Evolutionary conservation across 2,113 vertebrate genomes (phyloP).

Genomic region (Mellivora capensis): DNA sequence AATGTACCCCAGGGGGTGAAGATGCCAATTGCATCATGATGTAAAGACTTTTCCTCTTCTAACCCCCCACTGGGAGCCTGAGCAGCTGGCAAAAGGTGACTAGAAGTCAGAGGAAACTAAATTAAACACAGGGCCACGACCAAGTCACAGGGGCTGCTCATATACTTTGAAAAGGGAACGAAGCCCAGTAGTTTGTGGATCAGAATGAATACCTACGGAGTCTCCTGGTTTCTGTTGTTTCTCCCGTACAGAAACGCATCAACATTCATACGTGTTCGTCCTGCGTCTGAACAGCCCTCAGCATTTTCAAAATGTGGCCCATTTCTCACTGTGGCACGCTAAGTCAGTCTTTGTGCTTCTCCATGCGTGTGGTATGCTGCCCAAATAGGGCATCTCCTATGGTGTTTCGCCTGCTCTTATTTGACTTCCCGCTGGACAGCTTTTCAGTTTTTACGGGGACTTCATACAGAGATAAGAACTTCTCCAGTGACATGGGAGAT

Average conservation of each 20-base stretch:
- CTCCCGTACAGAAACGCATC: background rate
- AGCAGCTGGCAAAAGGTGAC: background rate
- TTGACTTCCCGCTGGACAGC: background rate
- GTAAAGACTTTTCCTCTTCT: background rate
- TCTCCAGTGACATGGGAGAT: background rate
- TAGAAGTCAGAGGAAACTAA: background rate
- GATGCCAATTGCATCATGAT: background rate
- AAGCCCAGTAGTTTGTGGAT: background rate
- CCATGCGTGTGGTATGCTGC: accelerated
- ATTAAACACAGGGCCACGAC: background rate
- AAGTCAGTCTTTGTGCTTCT: background rate
- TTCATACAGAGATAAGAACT: background rate
- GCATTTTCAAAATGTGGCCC: background rate
- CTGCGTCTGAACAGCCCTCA: background rate
- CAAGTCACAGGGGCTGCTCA: background rate
- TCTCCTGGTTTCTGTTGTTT: background rate
- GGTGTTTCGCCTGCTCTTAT: background rate
- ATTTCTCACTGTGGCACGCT: background rate
- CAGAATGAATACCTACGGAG: background rate
- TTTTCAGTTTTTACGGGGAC: background rate
- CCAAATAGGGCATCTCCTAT: background rate
- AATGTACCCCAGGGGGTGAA: background rate
- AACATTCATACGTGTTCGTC: accelerated
- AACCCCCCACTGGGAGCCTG: too few relatives aligned
- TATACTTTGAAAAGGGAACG: background rate